Evolutionary conservation across 2,113 vertebrate species (phyloP).

Genomic region (Leucopsar rothschildi): DNA sequence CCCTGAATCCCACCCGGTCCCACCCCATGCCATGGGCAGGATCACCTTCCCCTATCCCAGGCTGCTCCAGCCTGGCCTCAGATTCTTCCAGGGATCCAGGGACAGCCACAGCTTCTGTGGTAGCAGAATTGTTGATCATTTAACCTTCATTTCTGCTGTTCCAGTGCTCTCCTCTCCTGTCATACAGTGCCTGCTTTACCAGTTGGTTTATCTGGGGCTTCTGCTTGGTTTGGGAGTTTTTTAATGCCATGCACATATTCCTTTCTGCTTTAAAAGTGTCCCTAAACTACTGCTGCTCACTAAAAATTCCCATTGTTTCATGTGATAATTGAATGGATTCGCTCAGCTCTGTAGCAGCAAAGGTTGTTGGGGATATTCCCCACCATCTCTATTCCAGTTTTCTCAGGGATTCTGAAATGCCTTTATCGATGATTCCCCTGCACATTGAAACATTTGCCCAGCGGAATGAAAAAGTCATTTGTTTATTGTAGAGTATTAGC

Average conservation of each 20-base stretch:
- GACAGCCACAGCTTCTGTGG: not conserved
- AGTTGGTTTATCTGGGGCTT: not conserved
- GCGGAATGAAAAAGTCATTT: slow-evolving; percentile 35
- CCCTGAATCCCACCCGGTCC: not conserved
- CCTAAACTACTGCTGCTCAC: not conserved
- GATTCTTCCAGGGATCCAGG: not conserved
- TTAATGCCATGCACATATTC: not conserved
- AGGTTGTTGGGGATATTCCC: not conserved
- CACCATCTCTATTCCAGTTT: not conserved
- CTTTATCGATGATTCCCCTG: not conserved
- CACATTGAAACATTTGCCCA: not conserved
- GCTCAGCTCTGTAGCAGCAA: not conserved
- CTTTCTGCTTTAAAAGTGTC: not conserved
- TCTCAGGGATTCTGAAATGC: not conserved
- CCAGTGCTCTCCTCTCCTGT: not conserved
- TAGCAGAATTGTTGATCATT: not conserved
- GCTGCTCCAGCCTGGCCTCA: accelerated
- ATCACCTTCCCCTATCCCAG: not conserved
- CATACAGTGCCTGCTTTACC: not conserved
- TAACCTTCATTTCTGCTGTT: not conserved
- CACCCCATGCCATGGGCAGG: not conserved
- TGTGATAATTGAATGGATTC: not conserved
- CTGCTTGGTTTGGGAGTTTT: not conserved
- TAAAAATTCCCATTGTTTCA: not conserved
- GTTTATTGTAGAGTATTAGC: slow-evolving; percentile 9